A percentile compares a stretch with the other conserved stretches of the same genome.
Evolutionary conservation across 2,113 vertebrate species (phyloP).

Genomic region (Recurvirostra avosetta): DNA sequence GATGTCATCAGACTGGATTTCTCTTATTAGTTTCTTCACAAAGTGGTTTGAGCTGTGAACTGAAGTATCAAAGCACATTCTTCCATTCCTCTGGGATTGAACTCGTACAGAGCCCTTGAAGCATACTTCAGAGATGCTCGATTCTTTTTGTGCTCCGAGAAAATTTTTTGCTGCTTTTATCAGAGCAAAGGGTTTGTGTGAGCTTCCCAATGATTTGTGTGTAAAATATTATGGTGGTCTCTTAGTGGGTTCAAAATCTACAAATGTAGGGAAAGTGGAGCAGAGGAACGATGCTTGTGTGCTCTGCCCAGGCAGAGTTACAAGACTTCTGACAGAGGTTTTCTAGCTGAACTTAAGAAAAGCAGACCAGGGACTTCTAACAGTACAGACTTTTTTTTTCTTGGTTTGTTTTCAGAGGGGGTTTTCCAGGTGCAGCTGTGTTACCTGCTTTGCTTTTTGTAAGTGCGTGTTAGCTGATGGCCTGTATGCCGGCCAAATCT

Average conservation of each 20-base stretch:
- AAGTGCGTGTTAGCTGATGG: background rate
- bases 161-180: background rate
- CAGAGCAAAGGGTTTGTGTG: background rate
- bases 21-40: background rate
- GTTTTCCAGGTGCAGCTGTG: background rate
- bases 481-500: too few relatives aligned
- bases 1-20: conserved; percentile 55
- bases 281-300: rapidly evolving
- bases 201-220: background rate
- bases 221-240: background rate
- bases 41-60: background rate
- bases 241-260: background rate
- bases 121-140: background rate
- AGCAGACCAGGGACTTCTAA: background rate
- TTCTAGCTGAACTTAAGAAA: background rate
- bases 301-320: background rate
- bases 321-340: background rate
- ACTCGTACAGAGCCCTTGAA: background rate
- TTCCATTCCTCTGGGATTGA: background rate
- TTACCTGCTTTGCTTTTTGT: background rate
- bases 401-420: background rate
- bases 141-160: background rate
- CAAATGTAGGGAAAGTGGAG: rapidly evolving
- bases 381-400: background rate
- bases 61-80: background rate